Percentiles rank a stretch among this genome's conserved stretches.
Conservation (phyloP, 2,888 invertebrate genomes). For the Dascillus cervinus region DNA sequence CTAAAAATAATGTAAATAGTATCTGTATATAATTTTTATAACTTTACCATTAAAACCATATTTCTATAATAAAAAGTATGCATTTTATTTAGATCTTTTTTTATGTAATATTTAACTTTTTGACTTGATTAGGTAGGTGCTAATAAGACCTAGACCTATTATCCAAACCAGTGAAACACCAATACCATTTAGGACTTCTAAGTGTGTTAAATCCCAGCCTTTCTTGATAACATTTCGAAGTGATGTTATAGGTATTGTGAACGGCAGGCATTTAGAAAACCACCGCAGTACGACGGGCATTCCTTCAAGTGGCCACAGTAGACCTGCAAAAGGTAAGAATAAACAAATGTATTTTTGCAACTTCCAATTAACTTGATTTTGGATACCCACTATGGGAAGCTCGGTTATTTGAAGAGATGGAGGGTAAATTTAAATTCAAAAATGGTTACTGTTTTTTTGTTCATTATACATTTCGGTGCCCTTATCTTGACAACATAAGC, state of each 20-base stretch:
- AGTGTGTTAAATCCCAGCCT: constrained; percentile 61
- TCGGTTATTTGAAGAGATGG: too few relatives aligned
- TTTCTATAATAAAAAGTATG: not conserved
- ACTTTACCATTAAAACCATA: not conserved
- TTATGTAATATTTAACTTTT: constrained; percentile 30
- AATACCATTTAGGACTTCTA: constrained; percentile 68
- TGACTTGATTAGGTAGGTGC: constrained; percentile 29
- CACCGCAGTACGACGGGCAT: constrained; percentile 45
- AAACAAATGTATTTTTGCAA: too few relatives aligned
- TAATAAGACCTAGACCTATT: constrained; percentile 26
- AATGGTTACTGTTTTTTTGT: too few relatives aligned
- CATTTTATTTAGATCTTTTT: too few relatives aligned
- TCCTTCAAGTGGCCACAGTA: constrained; percentile 64
- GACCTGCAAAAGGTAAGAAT: constrained; percentile 40
- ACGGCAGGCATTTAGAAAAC: constrained; percentile 48
- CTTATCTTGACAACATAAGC: too few relatives aligned
- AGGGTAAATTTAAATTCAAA: too few relatives aligned
- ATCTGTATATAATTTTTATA: not conserved
- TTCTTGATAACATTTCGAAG: constrained; percentile 69
- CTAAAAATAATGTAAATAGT: too few relatives aligned
- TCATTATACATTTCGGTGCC: too few relatives aligned
- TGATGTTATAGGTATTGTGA: constrained; percentile 72
- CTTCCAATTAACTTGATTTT: too few relatives aligned
- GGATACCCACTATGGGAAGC: too few relatives aligned
- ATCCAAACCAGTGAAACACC: constrained; percentile 58